Conservation (phyloP, 1,140 invertebrate genomes). For the Caenorhabditis briggsae region DNA sequence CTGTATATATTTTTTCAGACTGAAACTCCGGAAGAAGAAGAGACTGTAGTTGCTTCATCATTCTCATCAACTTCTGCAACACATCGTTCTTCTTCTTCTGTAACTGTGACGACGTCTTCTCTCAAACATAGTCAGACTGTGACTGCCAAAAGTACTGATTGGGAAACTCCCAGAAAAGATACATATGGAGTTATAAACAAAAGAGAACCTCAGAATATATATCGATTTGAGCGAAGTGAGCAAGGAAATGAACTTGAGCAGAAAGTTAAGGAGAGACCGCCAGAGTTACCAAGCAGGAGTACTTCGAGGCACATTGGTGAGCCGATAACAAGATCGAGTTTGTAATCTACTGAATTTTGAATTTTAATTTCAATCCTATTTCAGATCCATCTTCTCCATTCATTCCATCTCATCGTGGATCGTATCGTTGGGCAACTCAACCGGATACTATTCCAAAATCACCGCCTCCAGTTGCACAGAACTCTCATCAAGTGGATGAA, state of each 20-base stretch:
- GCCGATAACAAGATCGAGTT: background rate
- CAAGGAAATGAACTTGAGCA: background rate
- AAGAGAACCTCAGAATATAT: slow-evolving; percentile 31
- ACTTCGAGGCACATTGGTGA: background rate
- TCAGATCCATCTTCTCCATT: background rate
- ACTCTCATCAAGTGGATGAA: slow-evolving; percentile 35
- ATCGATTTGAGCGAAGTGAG: slow-evolving; percentile 4
- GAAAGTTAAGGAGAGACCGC: background rate
- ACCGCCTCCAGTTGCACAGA: background rate
- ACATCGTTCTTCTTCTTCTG: slow-evolving; percentile 12
- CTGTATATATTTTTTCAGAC: no score
- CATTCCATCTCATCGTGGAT: slow-evolving; percentile 12
- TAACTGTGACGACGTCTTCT: slow-evolving; percentile 6
- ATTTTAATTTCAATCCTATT: background rate
- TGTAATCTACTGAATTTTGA: background rate
- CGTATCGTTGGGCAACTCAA: slow-evolving; percentile 27
- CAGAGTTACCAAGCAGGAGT: slow-evolving; percentile 29
- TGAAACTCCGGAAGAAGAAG: background rate
- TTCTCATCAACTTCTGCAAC: background rate
- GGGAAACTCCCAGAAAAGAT: slow-evolving; percentile 39
- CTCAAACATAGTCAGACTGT: slow-evolving; percentile 40
- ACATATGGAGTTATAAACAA: slow-evolving; percentile 11
- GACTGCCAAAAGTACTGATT: background rate
- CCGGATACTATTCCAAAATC: slow-evolving; percentile 1
- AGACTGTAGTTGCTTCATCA: background rate